Conservation (phyloP, 2,888 invertebrate species). For the Alcis repandata region DNA sequence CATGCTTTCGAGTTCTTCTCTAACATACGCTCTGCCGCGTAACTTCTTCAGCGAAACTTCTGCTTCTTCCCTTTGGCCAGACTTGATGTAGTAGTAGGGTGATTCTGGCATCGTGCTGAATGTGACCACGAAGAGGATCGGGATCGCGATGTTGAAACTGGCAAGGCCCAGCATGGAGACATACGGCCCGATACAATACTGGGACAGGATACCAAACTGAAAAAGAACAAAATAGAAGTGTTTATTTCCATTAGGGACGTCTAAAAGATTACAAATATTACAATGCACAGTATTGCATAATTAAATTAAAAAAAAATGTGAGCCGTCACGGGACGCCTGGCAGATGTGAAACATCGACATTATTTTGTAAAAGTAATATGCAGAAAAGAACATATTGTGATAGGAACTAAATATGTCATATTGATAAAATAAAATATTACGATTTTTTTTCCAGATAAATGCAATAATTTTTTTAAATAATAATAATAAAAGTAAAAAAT, state of each 20-base stretch:
- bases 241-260: not conserved
- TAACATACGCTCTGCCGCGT: slow-evolving; percentile 84
- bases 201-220: slow-evolving; percentile 86
- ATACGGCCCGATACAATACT: slow-evolving; percentile 87
- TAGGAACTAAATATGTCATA: no score
- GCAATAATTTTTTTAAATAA: no score
- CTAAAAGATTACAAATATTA: not conserved
- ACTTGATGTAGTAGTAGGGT: slow-evolving; percentile 86
- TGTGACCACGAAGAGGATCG: slow-evolving; percentile 84
- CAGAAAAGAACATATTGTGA: no score
- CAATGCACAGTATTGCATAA: not conserved
- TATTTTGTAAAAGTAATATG: no score
- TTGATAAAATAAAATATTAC: no score
- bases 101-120: slow-evolving; percentile 89
- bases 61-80: slow-evolving; percentile 82
- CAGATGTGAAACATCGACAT: no score
- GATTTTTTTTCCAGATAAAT: no score
- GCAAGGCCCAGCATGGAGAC: slow-evolving; percentile 86
- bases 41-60: slow-evolving; percentile 85
- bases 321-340: no score
- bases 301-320: not conserved
- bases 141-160: slow-evolving; percentile 84
- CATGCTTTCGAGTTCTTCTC: slow-evolving; percentile 85
- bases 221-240: slow-evolving; percentile 52
- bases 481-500: no score